Evolutionary conservation across 2,113 vertebrate genomes (phyloP).

Genomic region (Melierax canorus): DNA sequence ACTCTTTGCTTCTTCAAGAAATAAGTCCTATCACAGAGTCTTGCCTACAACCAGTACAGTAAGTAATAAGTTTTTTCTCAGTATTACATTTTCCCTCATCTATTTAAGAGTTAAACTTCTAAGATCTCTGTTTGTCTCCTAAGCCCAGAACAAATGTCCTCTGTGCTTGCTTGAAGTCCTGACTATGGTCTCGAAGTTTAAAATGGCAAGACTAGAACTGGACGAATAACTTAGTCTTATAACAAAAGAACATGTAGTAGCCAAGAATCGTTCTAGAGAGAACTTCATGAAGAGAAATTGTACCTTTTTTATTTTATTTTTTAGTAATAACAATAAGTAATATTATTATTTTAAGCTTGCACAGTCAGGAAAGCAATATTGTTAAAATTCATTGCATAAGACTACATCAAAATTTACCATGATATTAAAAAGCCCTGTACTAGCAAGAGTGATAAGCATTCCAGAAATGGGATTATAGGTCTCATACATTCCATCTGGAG

Average conservation of each 20-base stretch:
- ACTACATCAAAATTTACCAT: not conserved
- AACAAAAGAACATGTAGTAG: not conserved
- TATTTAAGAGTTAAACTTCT: not conserved
- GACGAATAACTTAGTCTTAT: not conserved
- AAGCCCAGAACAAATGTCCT: not conserved
- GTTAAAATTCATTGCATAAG: not conserved
- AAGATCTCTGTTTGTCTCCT: not conserved
- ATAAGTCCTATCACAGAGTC: not conserved
- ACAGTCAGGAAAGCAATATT: not conserved
- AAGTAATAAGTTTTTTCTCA: not conserved
- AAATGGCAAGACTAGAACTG: not conserved
- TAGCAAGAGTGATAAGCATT: not conserved
- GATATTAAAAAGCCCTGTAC: not conserved
- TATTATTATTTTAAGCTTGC: not conserved
- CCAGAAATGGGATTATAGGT: not conserved
- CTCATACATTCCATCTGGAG: not conserved
- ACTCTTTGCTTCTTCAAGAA: not conserved
- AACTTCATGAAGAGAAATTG: not conserved
- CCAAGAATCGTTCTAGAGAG: not conserved
- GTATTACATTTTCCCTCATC: not conserved
- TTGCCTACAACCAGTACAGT: not conserved
- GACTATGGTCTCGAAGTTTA: not conserved
- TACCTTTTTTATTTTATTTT: not conserved
- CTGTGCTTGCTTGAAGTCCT: not conserved
- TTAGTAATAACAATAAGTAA: not conserved